Conservation (phyloP, 2,797 vertebrate species). For the Phrynocephalus vlangalii region DNA sequence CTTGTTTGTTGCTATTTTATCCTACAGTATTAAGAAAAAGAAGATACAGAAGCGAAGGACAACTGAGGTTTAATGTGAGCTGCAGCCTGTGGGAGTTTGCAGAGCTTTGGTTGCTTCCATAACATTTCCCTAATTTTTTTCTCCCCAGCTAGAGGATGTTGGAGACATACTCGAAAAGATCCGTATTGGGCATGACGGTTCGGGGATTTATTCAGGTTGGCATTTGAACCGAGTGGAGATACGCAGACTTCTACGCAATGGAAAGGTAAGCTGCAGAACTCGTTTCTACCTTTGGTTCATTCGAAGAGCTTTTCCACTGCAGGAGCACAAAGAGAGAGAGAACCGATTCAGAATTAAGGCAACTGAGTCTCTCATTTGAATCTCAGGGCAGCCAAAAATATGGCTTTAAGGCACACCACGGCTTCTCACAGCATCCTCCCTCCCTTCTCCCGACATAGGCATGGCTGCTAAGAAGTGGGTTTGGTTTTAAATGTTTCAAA, state of each 20-base stretch:
- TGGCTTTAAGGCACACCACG: not conserved
- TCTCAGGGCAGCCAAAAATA: not conserved
- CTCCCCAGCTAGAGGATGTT: constrained; percentile 88
- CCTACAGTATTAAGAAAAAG: not conserved
- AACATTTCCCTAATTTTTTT: not conserved
- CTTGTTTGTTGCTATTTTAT: not conserved
- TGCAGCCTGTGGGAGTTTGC: fast-evolving
- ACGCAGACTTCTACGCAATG: constrained; percentile 91
- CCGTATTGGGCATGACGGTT: constrained; percentile 90
- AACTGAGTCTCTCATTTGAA: not conserved
- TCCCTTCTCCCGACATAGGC: too few species aligned
- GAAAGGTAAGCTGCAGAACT: constrained; percentile 82
- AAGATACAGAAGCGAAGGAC: not conserved
- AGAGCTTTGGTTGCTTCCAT: not conserved
- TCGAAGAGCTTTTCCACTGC: not conserved
- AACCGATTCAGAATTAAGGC: not conserved
- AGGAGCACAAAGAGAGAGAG: fast-evolving
- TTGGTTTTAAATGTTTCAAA: too few species aligned
- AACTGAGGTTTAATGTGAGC: not conserved
- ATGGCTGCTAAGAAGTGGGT: too few species aligned
- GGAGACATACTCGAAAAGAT: constrained; percentile 96
- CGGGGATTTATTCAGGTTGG: constrained; percentile 92
- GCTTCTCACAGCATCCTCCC: too few species aligned
- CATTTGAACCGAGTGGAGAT: constrained; percentile 92
- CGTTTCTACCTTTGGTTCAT: not conserved